Base-by-base conservation (phyloP, 2,888 invertebrate genomes). In the Nephrotoma guestfalica region DNA sequence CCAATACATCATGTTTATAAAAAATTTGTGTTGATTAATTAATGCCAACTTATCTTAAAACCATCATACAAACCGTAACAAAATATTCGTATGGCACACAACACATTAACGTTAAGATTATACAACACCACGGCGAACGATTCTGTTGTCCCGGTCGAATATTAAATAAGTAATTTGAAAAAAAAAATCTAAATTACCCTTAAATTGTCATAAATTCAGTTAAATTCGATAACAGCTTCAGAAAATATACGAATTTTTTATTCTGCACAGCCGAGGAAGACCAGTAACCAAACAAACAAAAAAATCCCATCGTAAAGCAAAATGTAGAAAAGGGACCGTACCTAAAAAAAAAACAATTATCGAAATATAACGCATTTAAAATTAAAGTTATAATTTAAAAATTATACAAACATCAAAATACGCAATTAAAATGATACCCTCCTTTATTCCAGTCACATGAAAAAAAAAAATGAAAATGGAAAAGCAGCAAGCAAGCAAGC, bases 401-500 rank as follows among this genome's bases (percentile, higher is more conserved):
- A 86, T 86, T 86, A 86, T 86, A 86, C 86, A 86, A 86, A 86
- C 86, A 86, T 86, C 86, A 86, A 86, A 86, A 86, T 86, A 51
- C 86, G 51, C 86, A 85, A 86, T 86, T 86, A 86, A 86, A 86
- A 86, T 86, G 71, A 51, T 86, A 86, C 86, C 86, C 42, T 84
- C 84, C 42, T 11, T 71, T 71, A 71, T 71, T 71, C 71, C 71
- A 71, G 71, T 71, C 71, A 71, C 71, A 71, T 30, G 30, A 71
- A 71, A 11, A 71, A 30, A 30, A 51, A 30, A 9, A 71, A 71
- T 30, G 7, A 30, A 9, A 71, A 71, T 30, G 7, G 30, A 1
- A 71, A 71, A 71, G 2, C 71, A 71, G 71, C 71, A 30, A 71
- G 30, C 71, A 71, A 43, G 51, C 45, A 42, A 41, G 4, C 40